phyloP scores from a whole-genome alignment of 1,140 invertebrate genomes.

The Ridgeia piscesae region DNA sequence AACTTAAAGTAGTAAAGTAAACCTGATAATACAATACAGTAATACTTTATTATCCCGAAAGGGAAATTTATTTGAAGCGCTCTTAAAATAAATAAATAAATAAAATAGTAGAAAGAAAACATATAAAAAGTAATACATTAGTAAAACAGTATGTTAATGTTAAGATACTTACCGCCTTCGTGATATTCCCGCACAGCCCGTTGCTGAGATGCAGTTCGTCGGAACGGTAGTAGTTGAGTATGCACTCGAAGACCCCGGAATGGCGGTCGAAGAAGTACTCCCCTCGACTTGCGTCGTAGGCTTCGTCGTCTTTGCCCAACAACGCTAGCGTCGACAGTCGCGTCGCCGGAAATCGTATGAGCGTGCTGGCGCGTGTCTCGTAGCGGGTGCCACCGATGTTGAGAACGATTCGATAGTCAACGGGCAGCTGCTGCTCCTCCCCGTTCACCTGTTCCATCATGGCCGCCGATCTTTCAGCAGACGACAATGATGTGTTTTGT shows the following conservation, averaged over 20 bases:
- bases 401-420: background rate
- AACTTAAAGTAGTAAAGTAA: too few relatives aligned
- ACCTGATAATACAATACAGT: too few relatives aligned
- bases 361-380: background rate
- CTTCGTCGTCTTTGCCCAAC: background rate
- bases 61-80: too few relatives aligned
- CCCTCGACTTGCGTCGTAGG: background rate
- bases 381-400: conserved; percentile 10
- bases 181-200: conserved; percentile 58
- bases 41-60: too few relatives aligned
- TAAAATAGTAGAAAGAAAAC: too few relatives aligned
- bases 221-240: conserved; percentile 25
- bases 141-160: background rate
- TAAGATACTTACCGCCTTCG: conserved; percentile 45
- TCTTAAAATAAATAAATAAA: too few relatives aligned
- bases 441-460: background rate
- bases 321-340: conserved; percentile 2
- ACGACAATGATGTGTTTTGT: background rate
- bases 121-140: too few relatives aligned
- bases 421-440: background rate
- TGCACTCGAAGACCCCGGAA: background rate
- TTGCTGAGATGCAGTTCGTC: conserved; percentile 59
- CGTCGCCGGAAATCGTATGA: background rate
- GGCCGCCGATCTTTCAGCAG: background rate
- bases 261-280: conserved; percentile 23